Conservation (phyloP, 2,113 vertebrate genomes). For the Anoplopoma fimbria region DNA sequence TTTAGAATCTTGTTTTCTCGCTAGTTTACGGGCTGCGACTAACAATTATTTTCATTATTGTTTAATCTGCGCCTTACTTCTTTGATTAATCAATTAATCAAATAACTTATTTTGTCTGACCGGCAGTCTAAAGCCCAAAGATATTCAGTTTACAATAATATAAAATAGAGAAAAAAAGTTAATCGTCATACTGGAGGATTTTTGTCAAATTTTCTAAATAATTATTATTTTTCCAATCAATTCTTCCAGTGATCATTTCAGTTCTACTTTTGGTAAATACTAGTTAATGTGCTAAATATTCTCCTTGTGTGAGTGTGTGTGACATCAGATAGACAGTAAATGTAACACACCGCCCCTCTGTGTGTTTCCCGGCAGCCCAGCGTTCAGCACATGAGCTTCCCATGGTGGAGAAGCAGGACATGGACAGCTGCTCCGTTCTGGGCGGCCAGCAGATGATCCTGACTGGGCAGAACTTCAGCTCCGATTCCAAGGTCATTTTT, state of each 20-base stretch:
- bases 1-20: not conserved
- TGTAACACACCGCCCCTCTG: slow-evolving; percentile 1
- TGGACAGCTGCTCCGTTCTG: slow-evolving; percentile 93
- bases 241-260: not conserved
- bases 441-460: slow-evolving; percentile 99
- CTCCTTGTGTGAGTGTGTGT: not conserved
- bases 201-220: not conserved
- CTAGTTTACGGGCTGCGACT: not conserved
- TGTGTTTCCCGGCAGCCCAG: slow-evolving; percentile 86
- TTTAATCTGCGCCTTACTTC: not conserved
- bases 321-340: not conserved
- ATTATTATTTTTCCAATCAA: not conserved
- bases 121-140: not conserved
- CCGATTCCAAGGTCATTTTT: slow-evolving; percentile 97
- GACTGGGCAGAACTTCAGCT: slow-evolving; percentile 96
- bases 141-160: not conserved
- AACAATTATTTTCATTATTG: not conserved
- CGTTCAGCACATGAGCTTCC: slow-evolving; percentile 98
- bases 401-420: slow-evolving; percentile 97
- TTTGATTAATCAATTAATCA: not conserved
- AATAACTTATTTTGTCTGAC: not conserved
- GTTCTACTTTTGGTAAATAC: not conserved
- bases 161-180: not conserved
- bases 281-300: not conserved
- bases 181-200: not conserved